These are phyloP conservation scores for Idris sp. DNA, from an alignment of 1,140 invertebrate species.

Conservation along the genomic window DNA sequence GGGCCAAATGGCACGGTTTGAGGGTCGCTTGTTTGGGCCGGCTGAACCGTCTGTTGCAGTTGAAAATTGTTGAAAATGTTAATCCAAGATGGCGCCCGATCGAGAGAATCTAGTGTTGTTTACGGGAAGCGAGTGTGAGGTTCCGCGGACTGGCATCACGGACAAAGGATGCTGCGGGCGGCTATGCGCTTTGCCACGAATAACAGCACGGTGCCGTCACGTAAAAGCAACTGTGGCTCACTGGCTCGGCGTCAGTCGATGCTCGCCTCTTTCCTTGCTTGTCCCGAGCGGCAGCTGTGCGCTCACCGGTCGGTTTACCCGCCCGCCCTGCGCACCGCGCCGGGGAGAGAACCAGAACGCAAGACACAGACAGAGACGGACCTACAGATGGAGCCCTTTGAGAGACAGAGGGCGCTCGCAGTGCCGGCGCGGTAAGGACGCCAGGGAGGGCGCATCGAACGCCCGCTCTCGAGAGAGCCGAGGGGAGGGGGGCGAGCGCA, in stretches of 20 bases:
- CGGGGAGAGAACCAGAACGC: constrained; percentile 35
- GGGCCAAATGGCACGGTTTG: constrained; percentile 46
- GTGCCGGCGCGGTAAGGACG: constrained; percentile 6
- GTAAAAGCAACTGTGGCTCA: constrained; percentile 56
- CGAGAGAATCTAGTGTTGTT: not conserved
- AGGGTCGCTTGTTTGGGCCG: constrained; percentile 51
- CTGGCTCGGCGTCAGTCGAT: too few species aligned
- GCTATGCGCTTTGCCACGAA: constrained; percentile 24
- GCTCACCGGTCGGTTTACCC: constrained; percentile 56
- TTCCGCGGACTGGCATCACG: constrained; percentile 41
- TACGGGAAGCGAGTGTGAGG: constrained; percentile 10
- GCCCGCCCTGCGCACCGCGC: constrained; percentile 17
- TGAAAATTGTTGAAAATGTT: too few species aligned
- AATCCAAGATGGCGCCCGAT: constrained; percentile 42
- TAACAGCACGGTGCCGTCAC: constrained; percentile 53
- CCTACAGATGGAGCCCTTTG: constrained; percentile 1
- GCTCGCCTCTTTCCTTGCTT: constrained; percentile 50
- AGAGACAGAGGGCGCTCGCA: constrained; percentile 8
- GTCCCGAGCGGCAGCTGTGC: constrained; percentile 62
- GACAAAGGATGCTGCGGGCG: constrained; percentile 57
- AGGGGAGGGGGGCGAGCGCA: constrained; percentile 5
- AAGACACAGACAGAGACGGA: constrained; percentile 32
- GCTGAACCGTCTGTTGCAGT: constrained; percentile 8
- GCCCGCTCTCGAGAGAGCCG: constrained; percentile 4
- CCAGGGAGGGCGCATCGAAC: constrained; percentile 12